Evolutionary conservation across 1,140 invertebrate genomes (phyloP).

Genomic region (Microplitis mediator): DNA sequence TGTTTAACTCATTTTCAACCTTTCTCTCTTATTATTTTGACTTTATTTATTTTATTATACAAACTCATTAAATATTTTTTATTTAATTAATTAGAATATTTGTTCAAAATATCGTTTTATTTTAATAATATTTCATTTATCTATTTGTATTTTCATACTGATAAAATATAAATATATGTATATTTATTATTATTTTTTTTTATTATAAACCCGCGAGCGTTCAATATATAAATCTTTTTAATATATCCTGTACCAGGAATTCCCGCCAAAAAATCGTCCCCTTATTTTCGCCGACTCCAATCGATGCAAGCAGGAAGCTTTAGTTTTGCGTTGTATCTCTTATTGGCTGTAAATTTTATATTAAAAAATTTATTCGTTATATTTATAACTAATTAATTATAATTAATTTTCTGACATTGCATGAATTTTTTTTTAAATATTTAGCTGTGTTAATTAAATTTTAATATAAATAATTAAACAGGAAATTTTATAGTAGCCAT

Average conservation of each 20-base stretch:
- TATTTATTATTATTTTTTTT: too few relatives aligned
- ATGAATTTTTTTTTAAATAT: not conserved
- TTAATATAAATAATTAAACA: not conserved
- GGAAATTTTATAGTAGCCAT: conserved; percentile 13
- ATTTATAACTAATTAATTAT: too few relatives aligned
- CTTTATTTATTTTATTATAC: not conserved
- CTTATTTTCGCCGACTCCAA: conserved; percentile 1
- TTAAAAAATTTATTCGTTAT: too few relatives aligned
- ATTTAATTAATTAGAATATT: not conserved
- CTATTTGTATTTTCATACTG: not conserved
- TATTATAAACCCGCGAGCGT: too few relatives aligned
- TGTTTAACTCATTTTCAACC: not conserved
- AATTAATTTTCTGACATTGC: not conserved
- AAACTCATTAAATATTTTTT: not conserved
- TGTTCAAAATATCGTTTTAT: not conserved
- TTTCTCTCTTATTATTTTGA: not conserved
- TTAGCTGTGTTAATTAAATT: not conserved
- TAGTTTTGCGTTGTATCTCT: not conserved
- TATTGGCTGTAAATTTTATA: not conserved
- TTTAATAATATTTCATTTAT: not conserved
- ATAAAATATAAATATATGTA: too few relatives aligned
- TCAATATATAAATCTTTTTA: not conserved
- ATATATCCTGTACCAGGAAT: not conserved
- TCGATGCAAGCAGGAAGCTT: conserved; percentile 7
- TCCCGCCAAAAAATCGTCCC: conserved; percentile 30